Conservation (phyloP, 2,797 vertebrate genomes). For the Siniperca obscura region DNA sequence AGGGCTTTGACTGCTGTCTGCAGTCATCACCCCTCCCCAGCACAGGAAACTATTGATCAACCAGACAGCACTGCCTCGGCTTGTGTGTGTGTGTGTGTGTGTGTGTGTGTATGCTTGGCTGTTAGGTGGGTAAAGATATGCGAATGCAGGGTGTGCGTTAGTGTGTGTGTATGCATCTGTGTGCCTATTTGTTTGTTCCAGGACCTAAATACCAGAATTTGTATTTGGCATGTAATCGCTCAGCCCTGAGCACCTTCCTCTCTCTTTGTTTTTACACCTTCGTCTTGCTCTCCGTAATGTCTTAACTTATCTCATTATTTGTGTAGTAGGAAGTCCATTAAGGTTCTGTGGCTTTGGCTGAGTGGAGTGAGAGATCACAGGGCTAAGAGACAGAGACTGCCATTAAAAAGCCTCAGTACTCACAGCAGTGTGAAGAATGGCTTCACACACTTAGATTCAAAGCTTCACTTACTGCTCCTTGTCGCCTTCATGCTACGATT, state of each 20-base stretch:
- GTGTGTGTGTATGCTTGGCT: conserved; percentile 28
- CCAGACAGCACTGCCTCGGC: conserved; percentile 72
- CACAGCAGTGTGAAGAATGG: conserved; percentile 55
- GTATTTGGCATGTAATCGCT: conserved; percentile 49
- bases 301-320: conserved; percentile 81
- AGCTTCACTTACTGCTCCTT: conserved; percentile 30
- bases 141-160: conserved; percentile 11
- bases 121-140: conserved; percentile 38
- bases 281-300: conserved; percentile 63
- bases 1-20: conserved; percentile 83
- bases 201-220: conserved; percentile 62
- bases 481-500: background rate
- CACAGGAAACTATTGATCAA: conserved; percentile 84
- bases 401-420: conserved; percentile 68
- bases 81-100: conserved; percentile 44
- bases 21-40: conserved; percentile 81
- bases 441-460: conserved; percentile 56
- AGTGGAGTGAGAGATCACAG: conserved; percentile 72
- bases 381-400: conserved; percentile 65
- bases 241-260: conserved; percentile 39
- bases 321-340: conserved; percentile 79
- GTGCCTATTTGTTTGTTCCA: conserved; percentile 33
- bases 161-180: conserved; percentile 5
- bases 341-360: conserved; percentile 71
- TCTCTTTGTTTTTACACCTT: conserved; percentile 60